Base-by-base conservation (phyloP, 2,113 vertebrate genomes). In the Oncorhynchus keta region DNA sequence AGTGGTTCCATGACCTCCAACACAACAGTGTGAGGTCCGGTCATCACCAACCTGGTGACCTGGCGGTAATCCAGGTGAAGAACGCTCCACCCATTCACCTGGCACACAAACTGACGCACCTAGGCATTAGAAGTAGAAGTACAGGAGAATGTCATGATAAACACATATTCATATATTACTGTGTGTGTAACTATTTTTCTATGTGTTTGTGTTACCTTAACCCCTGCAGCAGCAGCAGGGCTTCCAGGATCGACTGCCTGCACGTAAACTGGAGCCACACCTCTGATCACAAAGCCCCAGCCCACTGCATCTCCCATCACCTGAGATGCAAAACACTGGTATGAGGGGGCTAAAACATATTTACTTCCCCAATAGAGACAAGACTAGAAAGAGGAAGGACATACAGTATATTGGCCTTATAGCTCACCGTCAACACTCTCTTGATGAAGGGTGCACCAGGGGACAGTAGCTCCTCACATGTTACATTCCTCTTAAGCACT, bases 241-340 rank as follows among this genome's bases (percentile, higher is more conserved):
- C 96, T 93, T 85, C 94, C 94, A 16, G 95, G 95, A 73, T 97
- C 96, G 72, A 97, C 95, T 2, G 96, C 95, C 83, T 97, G 96
- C 70, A 97, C 90, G 73, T 95, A 95, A 82, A 95, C 96, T 12
- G 95, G 95, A 70, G 90, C 89, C 73, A 82, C 87, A 76, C 96
- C 96, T 79, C 95, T 91, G 55, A 96, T 90, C n/a, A 96, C 95
- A 81, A 97, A 95, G 1, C 96, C 96, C 96, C 95, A 97, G 32
- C 95, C 95, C 74, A 97, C 90, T 0, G 89, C 92, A 35, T 97
- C 96, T 18, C 95, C 94, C 30, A 95, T 90, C 20, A 97, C 94
- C 96, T 96, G 74, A 81, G 30, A 71, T 45, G 32, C 35, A 39
- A 57, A 4, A 62, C 26, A 32, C 51, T 55, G 5, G 13, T 55